Evolutionary conservation across 1,140 invertebrate species (phyloP).

Genomic region (Trypoxylus dichotomus): DNA sequence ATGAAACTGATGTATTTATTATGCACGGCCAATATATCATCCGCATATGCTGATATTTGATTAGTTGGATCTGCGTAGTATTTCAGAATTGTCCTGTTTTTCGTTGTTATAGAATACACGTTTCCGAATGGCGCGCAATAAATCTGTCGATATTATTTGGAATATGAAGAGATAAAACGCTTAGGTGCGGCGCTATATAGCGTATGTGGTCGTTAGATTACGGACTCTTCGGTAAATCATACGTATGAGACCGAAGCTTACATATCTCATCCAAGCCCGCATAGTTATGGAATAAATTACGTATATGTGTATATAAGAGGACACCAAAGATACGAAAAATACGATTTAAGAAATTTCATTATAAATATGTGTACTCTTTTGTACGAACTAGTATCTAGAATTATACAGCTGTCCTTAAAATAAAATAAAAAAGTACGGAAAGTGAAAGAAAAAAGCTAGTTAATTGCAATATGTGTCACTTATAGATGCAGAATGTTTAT

Average conservation of each 20-base stretch:
- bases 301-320: too few species aligned
- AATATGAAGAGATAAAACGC: constrained; percentile 15
- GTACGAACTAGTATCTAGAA: too few species aligned
- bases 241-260: neutral
- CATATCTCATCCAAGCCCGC: neutral
- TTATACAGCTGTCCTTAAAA: too few species aligned
- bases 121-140: constrained; percentile 3
- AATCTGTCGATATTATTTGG: constrained; percentile 4
- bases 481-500: too few species aligned
- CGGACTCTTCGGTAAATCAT: neutral
- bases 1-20: constrained; percentile 19
- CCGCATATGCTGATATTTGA: constrained; percentile 18
- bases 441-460: too few species aligned
- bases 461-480: too few species aligned
- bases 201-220: neutral
- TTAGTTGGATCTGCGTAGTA: neutral
- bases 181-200: neutral
- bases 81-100: constrained; percentile 1
- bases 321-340: too few species aligned
- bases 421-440: too few species aligned
- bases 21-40: neutral
- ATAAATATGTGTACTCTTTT: too few species aligned
- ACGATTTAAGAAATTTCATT: too few species aligned
- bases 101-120: neutral
- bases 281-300: too few species aligned